Percentiles rank a stretch among this genome's conserved stretches.
Evolutionary conservation across 1,140 invertebrate species (phyloP).

Genomic region (Trypoxylus dichotomus): DNA sequence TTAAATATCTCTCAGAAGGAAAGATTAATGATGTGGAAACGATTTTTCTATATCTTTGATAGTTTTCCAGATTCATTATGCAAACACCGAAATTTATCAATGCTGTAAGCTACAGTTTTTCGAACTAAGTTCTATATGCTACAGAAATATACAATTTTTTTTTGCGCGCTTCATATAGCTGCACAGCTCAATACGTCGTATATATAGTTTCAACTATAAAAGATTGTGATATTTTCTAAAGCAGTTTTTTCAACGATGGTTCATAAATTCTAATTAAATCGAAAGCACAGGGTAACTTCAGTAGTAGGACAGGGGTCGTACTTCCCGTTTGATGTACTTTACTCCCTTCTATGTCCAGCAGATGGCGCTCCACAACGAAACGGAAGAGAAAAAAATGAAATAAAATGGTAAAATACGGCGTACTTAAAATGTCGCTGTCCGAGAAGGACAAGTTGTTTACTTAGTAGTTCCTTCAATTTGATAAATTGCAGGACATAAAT

Average conservation of each 20-base stretch:
- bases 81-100: no score
- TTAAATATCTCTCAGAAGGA: no score
- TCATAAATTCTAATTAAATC: conserved; percentile 8
- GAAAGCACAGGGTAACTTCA: neutral
- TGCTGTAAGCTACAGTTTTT: no score
- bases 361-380: neutral
- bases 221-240: neutral
- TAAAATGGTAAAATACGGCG: conserved; percentile 2
- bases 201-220: neutral
- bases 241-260: neutral
- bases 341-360: neutral
- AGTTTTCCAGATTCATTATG: no score
- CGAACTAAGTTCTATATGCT: no score
- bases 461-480: neutral
- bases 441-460: neutral
- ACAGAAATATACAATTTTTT: no score
- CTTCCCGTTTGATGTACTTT: neutral
- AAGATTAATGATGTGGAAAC: no score
- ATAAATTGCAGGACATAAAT: conserved; percentile 3
- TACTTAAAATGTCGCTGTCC: neutral
- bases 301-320: neutral
- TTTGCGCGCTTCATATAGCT: neutral
- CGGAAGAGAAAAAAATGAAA: neutral
- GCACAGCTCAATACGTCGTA: neutral
- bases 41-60: no score